These are phyloP conservation scores for Metaphire vulgaris DNA, from an alignment of 1,140 invertebrate genomes.

Conservation along the genomic window DNA sequence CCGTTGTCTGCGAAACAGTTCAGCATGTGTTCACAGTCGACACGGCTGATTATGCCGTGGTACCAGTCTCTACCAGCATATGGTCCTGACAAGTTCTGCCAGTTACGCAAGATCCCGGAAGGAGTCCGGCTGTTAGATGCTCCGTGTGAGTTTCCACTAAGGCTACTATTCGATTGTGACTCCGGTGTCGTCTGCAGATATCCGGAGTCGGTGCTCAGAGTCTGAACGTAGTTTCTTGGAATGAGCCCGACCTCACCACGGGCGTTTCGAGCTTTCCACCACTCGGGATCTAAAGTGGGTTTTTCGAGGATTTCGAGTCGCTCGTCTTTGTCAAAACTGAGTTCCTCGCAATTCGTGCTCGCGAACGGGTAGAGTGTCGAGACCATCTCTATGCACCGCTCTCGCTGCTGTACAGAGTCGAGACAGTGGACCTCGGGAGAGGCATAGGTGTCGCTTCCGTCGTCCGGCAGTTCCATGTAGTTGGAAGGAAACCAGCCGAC, in stretches of 20 bases:
- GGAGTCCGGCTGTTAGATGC: constrained; percentile 25
- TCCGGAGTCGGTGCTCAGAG: constrained; percentile 38
- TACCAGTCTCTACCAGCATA: constrained; percentile 68
- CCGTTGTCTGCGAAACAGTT: constrained; percentile 91
- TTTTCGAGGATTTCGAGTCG: constrained; percentile 88
- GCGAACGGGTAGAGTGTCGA: constrained; percentile 52
- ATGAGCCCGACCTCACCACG: constrained; percentile 84
- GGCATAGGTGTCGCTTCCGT: constrained; percentile 79
- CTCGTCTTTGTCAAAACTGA: constrained; percentile 85
- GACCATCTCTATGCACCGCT: constrained; percentile 67
- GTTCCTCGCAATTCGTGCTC: constrained; percentile 77
- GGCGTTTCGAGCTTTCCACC: constrained; percentile 89
- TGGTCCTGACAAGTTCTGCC: constrained; percentile 42
- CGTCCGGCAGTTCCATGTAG: constrained; percentile 77
- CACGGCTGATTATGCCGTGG: constrained; percentile 87
- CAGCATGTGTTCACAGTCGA: constrained; percentile 87
- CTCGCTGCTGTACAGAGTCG: too few relatives aligned
- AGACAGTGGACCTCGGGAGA: constrained; percentile 62
- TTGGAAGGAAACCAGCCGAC: constrained; percentile 96
- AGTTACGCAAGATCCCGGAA: constrained; percentile 20
- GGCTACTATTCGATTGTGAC: constrained; percentile 48
- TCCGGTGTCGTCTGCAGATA: constrained; percentile 42
- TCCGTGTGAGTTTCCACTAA: constrained; percentile 28
- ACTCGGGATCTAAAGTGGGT: constrained; percentile 92
- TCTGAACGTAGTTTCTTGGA: constrained; percentile 88